phyloP scores from a whole-genome alignment of 1,140 invertebrate species.

The Drosophila lini region DNA sequence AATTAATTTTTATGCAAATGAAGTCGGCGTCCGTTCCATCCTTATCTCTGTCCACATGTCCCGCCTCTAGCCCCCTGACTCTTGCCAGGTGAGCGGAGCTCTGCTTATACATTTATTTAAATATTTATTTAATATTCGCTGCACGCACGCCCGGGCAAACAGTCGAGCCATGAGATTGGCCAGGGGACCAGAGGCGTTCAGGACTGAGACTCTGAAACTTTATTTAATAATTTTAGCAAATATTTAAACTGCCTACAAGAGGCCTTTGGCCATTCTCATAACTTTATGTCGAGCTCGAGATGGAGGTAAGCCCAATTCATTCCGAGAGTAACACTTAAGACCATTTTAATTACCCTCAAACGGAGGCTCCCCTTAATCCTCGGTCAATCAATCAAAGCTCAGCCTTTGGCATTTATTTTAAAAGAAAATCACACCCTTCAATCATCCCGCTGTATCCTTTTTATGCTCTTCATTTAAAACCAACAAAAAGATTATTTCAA shows the following conservation, averaged over 20 bases:
- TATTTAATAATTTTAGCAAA: constrained; percentile 73
- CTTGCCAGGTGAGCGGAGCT: constrained; percentile 28
- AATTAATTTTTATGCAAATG: constrained; percentile 83
- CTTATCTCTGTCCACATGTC: constrained; percentile 11
- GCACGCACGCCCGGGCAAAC: constrained; percentile 62
- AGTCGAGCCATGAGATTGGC: constrained; percentile 52
- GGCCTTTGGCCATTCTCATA: constrained; percentile 1
- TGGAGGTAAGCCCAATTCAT: constrained; percentile 5
- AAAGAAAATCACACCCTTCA: constrained; percentile 19
- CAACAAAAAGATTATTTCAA: constrained; percentile 63
- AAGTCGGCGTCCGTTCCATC: constrained; percentile 30
- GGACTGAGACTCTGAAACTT: constrained; percentile 24
- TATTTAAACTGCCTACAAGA: constrained; percentile 57
- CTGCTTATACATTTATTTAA: constrained; percentile 66
- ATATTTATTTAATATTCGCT: constrained; percentile 77
- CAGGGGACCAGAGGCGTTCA: constrained; percentile 7
- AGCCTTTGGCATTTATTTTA: constrained; percentile 14
- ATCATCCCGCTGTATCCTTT: constrained; percentile 2
- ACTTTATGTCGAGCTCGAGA: background rate
- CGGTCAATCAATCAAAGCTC: constrained; percentile 25
- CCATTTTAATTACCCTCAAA: constrained; percentile 18
- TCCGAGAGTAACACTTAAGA: background rate
- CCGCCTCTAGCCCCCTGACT: background rate
- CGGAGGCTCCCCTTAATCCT: background rate
- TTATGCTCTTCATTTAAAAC: constrained; percentile 22